Base-by-base conservation (phyloP, 1,140 invertebrate genomes). In the Cotesia glomerata region DNA sequence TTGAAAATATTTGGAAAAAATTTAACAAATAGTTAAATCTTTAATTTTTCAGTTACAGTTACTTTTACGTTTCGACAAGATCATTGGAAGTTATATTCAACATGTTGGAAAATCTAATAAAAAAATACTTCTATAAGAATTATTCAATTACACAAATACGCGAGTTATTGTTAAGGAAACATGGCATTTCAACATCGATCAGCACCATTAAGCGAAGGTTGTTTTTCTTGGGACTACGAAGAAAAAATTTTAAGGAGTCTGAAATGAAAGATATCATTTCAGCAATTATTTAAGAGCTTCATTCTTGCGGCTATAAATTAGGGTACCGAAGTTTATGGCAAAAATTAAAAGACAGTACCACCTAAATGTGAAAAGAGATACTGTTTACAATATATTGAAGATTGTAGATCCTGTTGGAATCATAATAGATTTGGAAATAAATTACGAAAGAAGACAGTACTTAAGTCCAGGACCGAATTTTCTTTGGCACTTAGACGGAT, bases 401-500 rank as follows among this genome's bases (percentile, higher is more conserved):
- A 36, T 52, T 14, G 49, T 56, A 2, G 66, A 72, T 58, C 71
- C 71, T 18, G 34, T 36, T 36, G 71, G 71, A 11, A 4, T 49
- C 1, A 9, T 45, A 54, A 58, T 4, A 35, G 71, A 13, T 52
- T 36, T 1, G 32, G 52, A 67, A 35, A 68, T 18, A 39, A 34
- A 18, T 45, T 70, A 45, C 35, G 54, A n/a, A 14, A 3, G 78
- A 69, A 45, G 80, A 51, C 9, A 52, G 14, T 82, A 81, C 59
- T 51, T 36, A 35, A 56, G 18, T 1, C 62, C 32, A 62, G 80
- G 81, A 3, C 80, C 82, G 56, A 80, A 80, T 63, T 75, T 66
- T 69, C 7, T 78, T 0, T 83, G 81, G 80, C 82, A 83, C 74
- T 18, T 81, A 0, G 78, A 84, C 69, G 74, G 68, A 0, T 81